Evolutionary conservation across 64 coral and sea anemone species (phyloP).

Genomic region (Actinia tenebrosa): DNA sequence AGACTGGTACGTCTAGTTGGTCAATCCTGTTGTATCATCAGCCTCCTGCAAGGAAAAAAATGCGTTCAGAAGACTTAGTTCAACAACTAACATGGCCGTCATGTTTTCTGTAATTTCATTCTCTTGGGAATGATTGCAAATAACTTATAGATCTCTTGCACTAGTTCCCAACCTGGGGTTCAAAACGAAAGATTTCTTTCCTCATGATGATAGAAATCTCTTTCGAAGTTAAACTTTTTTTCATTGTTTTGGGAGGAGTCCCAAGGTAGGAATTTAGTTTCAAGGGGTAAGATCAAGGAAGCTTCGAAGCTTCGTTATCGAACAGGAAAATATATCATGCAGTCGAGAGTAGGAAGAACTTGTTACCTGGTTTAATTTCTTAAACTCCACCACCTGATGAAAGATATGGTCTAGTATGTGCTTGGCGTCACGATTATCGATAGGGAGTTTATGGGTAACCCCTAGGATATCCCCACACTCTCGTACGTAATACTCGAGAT

Average conservation of each 20-base stretch:
- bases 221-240: too few species aligned
- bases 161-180: too few species aligned
- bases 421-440: slow-evolving; percentile 79
- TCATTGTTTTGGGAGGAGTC: too few species aligned
- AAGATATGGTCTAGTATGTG: slow-evolving; percentile 98
- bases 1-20: not conserved
- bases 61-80: not conserved
- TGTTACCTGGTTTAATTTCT: slow-evolving; percentile 93
- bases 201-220: too few species aligned
- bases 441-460: slow-evolving; percentile 76
- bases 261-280: too few species aligned
- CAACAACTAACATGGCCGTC: not conserved
- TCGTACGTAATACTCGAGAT: slow-evolving; percentile 95
- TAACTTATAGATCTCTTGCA: too few species aligned
- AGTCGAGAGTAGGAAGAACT: not conserved
- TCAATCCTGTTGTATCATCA: slow-evolving; percentile 4
- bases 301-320: too few species aligned
- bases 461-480: slow-evolving; percentile 97
- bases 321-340: too few species aligned
- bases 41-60: not conserved
- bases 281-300: too few species aligned
- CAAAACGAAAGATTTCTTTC: too few species aligned
- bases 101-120: not conserved
- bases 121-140: too few species aligned
- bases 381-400: slow-evolving; percentile 96